phyloP scores from a whole-genome alignment of 1,140 invertebrate genomes.

The Cardiocondyla obscurior region DNA sequence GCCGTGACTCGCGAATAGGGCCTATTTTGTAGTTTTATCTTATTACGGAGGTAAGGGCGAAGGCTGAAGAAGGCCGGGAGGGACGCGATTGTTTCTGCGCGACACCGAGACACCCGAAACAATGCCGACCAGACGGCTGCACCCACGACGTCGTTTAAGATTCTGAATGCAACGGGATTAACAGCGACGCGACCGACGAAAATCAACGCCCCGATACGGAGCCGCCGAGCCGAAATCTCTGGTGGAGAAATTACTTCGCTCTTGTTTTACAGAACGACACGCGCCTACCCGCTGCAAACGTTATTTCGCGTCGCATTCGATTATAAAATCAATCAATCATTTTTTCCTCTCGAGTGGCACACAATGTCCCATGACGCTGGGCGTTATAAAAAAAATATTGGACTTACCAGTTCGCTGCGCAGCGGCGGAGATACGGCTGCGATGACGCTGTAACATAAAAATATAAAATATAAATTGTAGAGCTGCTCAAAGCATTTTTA shows the following conservation, averaged over 20 bases:
- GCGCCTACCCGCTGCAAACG: not conserved
- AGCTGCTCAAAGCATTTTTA: too few species aligned
- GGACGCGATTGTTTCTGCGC: not conserved
- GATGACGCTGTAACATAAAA: too few species aligned
- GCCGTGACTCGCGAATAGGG: not conserved
- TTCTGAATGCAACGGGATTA: not conserved
- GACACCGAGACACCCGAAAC: conserved; percentile 10
- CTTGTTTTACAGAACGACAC: not conserved
- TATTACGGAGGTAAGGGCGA: not conserved
- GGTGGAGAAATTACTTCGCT: not conserved
- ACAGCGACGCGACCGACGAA: not conserved
- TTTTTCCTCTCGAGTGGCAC: too few species aligned
- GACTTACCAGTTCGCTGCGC: too few species aligned
- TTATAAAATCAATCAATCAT: too few species aligned
- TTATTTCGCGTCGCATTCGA: too few species aligned
- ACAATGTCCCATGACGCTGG: too few species aligned
- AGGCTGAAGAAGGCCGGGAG: not conserved
- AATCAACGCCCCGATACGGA: not conserved
- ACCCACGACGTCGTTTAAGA: conserved; percentile 1
- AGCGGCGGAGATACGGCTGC: too few species aligned
- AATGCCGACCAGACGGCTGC: conserved; percentile 11
- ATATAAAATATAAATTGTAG: too few species aligned
- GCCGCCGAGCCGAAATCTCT: not conserved
- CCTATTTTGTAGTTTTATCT: conserved; percentile 34
- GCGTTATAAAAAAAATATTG: too few species aligned